A percentile compares a stretch with the other conserved stretches of the same genome.
Evolutionary conservation across 2,113 vertebrate species (phyloP).

Genomic region (Aegotheles bennettii): DNA sequence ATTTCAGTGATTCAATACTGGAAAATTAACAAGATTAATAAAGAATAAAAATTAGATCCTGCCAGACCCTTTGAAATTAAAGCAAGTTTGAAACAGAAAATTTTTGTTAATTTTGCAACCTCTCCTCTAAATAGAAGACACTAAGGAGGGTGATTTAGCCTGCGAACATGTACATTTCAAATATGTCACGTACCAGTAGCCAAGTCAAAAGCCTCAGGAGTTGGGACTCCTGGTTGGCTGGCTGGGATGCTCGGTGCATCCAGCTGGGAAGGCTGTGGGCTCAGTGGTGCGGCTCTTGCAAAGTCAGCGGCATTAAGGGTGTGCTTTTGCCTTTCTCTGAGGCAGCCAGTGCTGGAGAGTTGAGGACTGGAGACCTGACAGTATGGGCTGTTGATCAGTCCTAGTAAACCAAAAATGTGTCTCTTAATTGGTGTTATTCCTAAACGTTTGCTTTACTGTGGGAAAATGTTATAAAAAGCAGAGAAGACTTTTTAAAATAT

Average conservation of each 20-base stretch:
- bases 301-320: not conserved
- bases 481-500: not conserved
- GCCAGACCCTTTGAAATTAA: not conserved
- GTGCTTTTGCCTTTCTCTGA: not conserved
- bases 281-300: accelerated
- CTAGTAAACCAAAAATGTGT: not conserved
- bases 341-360: not conserved
- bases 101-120: not conserved
- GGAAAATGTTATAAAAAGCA: conserved; percentile 49
- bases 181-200: accelerated
- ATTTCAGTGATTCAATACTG: not conserved
- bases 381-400: not conserved
- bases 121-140: not conserved
- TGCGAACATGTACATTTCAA: not conserved
- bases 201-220: not conserved
- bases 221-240: accelerated
- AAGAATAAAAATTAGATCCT: not conserved
- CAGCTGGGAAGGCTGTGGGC: not conserved
- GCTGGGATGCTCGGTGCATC: accelerated
- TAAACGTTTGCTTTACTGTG: conserved; percentile 25
- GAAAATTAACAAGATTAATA: not conserved
- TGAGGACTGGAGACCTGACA: not conserved
- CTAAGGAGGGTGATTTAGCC: not conserved
- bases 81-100: not conserved
- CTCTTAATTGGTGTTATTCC: not conserved